Percentiles rank a stretch among this genome's conserved stretches.
phyloP scores from a whole-genome alignment of 2,797 vertebrate genomes.

The Spinus olivaceus region DNA sequence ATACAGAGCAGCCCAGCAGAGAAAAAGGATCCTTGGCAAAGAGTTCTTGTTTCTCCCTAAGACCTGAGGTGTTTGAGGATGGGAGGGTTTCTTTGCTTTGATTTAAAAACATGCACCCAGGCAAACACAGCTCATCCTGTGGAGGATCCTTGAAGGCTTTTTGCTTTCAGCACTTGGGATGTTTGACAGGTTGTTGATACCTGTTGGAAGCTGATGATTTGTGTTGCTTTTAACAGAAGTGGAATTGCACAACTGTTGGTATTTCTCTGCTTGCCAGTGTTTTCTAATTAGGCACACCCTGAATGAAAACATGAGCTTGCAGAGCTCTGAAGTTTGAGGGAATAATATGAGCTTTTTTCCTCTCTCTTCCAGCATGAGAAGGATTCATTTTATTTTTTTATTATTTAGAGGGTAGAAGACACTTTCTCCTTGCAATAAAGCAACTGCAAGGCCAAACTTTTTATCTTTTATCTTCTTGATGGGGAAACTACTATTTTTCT shows the following conservation, averaged over 20 bases:
- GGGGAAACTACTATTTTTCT: background rate
- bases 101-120: background rate
- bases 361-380: background rate
- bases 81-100: background rate
- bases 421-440: background rate
- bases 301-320: constrained; percentile 13
- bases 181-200: background rate
- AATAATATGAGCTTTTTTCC: background rate
- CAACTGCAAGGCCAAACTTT: background rate
- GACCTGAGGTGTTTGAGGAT: background rate
- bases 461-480: background rate
- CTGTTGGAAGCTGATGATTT: background rate
- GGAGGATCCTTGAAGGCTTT: background rate
- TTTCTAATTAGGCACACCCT: constrained; percentile 30
- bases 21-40: background rate
- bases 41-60: background rate
- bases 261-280: constrained; percentile 36
- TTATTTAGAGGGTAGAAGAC: background rate
- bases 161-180: background rate
- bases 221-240: background rate
- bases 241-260: constrained; percentile 12
- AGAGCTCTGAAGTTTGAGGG: background rate
- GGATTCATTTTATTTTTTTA: background rate
- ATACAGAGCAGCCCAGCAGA: background rate
- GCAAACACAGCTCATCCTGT: background rate